Conservation (phyloP, 2,888 invertebrate species). For the Auanema sp. region DNA sequence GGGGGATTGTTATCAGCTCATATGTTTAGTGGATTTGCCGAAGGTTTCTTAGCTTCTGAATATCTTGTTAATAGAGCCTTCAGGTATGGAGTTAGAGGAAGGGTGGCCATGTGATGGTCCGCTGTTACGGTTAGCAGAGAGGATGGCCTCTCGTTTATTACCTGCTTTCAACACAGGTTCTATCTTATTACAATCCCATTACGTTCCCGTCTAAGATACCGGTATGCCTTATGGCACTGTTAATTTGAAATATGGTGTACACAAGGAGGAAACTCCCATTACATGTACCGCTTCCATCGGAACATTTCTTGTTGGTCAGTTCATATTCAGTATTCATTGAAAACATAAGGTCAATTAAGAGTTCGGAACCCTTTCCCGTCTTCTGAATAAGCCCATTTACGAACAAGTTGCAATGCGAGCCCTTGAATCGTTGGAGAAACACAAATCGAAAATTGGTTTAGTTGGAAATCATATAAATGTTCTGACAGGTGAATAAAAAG, state of each 20-base stretch:
- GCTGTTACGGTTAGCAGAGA: slow-evolving; percentile 85
- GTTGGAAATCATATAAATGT: slow-evolving; percentile 93
- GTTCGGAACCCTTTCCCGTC: slow-evolving; percentile 76
- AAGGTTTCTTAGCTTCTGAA: background rate
- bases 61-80: slow-evolving; percentile 14
- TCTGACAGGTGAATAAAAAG: slow-evolving; percentile 75
- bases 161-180: slow-evolving; percentile 68
- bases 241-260: slow-evolving; percentile 82
- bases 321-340: background rate
- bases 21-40: slow-evolving; percentile 71
- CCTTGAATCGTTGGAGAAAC: slow-evolving; percentile 82
- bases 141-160: slow-evolving; percentile 86
- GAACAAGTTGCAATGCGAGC: slow-evolving; percentile 87
- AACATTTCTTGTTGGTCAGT: slow-evolving; percentile 81
- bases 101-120: slow-evolving; percentile 99
- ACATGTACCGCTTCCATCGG: slow-evolving; percentile 98
- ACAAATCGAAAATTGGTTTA: slow-evolving; percentile 73
- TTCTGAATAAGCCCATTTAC: slow-evolving; percentile 74
- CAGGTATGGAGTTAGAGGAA: slow-evolving; percentile 72
- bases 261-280: slow-evolving; percentile 84
- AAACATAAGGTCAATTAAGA: slow-evolving; percentile 71
- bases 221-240: slow-evolving; percentile 76
- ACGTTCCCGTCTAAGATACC: slow-evolving; percentile 25
- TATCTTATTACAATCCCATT: no score
- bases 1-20: slow-evolving; percentile 95